Conservation (phyloP, 2,888 invertebrate species). For the Altica lythri region DNA sequence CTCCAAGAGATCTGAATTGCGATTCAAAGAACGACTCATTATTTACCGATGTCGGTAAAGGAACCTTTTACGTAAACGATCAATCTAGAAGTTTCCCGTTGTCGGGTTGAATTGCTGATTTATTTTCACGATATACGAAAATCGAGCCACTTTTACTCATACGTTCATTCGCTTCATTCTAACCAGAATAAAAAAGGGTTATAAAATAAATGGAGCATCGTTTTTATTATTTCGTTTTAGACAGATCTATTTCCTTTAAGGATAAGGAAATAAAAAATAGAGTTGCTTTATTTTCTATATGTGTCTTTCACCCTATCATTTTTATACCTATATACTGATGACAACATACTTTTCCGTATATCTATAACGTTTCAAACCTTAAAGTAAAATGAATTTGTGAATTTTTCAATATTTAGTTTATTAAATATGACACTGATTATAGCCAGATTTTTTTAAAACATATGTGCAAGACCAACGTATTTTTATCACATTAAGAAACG, state of each 20-base stretch:
- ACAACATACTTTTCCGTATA: too few species aligned
- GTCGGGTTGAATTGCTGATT: constrained; percentile 46
- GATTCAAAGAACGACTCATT: constrained; percentile 43
- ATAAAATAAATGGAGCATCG: constrained; percentile 24
- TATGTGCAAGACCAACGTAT: too few species aligned
- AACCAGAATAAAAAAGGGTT: constrained; percentile 19
- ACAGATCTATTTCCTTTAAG: constrained; percentile 8
- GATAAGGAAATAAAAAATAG: constrained; percentile 4
- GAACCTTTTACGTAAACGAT: constrained; percentile 48
- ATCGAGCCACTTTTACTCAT: constrained; percentile 31
- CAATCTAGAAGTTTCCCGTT: constrained; percentile 44
- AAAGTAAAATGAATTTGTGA: too few species aligned
- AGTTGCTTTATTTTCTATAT: constrained; percentile 1
- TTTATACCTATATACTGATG: too few species aligned
- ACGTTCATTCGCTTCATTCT: constrained; percentile 19
- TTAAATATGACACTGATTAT: too few species aligned
- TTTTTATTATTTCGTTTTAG: constrained; percentile 21
- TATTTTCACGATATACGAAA: constrained; percentile 42
- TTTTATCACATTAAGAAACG: too few species aligned
- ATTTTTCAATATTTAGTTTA: too few species aligned
- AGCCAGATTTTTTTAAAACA: too few species aligned
- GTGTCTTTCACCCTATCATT: not conserved
- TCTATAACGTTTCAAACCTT: too few species aligned
- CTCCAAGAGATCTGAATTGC: constrained; percentile 37
- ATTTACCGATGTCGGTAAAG: constrained; percentile 42